Evolutionary conservation across 2,888 invertebrate genomes (phyloP).

Genomic region (Ctena decussata): DNA sequence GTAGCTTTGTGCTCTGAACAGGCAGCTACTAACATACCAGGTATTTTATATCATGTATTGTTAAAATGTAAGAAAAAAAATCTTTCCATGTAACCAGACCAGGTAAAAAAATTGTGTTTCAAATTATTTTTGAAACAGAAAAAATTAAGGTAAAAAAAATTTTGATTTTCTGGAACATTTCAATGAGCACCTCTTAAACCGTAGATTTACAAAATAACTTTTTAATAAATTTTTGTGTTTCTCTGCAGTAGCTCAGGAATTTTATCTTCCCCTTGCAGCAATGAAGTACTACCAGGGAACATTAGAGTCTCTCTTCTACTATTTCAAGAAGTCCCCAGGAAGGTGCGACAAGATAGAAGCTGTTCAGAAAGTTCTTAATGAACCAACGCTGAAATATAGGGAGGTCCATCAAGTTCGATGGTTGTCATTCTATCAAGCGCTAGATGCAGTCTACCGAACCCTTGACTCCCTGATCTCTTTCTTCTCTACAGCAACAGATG

Average conservation of each 20-base stretch:
- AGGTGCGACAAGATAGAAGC: conserved; percentile 21
- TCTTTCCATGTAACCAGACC: no score
- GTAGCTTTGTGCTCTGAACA: conserved; percentile 54
- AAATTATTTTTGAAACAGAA: no score
- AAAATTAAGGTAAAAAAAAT: no score
- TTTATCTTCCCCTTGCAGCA: no score
- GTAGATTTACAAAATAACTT: no score
- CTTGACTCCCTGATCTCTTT: conserved; percentile 43
- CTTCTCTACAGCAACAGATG: conserved; percentile 34
- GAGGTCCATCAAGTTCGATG: conserved; percentile 34
- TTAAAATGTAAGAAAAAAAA: no score
- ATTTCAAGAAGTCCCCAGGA: conserved; percentile 49
- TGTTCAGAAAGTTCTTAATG: conserved; percentile 49
- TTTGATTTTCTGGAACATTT: no score
- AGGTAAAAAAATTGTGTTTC: no score
- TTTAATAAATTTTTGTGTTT: no score
- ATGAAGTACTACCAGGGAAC: conserved; percentile 40
- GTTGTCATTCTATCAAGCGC: conserved; percentile 43
- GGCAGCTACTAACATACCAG: conserved; percentile 45
- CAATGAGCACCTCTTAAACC: no score
- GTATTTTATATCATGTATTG: no score
- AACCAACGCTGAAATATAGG: conserved; percentile 37
- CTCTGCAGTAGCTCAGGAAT: no score
- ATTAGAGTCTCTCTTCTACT: conserved; percentile 38
- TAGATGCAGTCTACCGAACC: conserved; percentile 44